These are phyloP conservation scores for Sander vitreus DNA, from an alignment of 2,113 vertebrate genomes.

Conservation along the genomic window DNA sequence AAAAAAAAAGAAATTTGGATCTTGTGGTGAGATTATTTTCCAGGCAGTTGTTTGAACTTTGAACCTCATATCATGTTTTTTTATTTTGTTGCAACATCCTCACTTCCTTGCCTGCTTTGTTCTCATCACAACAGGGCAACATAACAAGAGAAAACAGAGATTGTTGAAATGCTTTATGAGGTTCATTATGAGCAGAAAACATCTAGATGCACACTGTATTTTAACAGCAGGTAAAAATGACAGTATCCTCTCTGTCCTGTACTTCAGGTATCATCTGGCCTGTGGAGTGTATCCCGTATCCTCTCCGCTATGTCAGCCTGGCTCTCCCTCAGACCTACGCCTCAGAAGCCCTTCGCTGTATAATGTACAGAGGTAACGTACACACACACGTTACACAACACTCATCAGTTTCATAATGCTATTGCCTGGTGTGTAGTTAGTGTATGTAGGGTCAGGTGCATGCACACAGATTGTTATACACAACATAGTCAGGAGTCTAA, in stretches of 20 bases:
- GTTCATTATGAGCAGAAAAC: not conserved
- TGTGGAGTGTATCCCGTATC: slow-evolving; percentile 86
- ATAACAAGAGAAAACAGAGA: not conserved
- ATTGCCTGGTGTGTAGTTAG: not conserved
- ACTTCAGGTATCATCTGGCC: slow-evolving; percentile 86
- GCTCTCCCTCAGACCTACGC: slow-evolving; percentile 86
- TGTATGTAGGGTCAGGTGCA: not conserved
- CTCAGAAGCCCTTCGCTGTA: slow-evolving; percentile 84
- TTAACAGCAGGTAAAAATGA: not conserved
- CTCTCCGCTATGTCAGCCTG: slow-evolving; percentile 84
- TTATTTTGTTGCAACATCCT: not conserved
- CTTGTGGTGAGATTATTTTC: slow-evolving; percentile 5
- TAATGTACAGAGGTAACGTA: slow-evolving; percentile 86
- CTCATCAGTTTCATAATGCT: slow-evolving; percentile 28
- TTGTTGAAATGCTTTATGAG: not conserved
- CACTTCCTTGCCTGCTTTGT: not conserved
- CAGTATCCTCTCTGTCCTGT: slow-evolving; percentile 16
- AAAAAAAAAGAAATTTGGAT: not conserved
- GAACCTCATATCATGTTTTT: not conserved
- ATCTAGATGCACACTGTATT: not conserved
- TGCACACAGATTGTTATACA: slow-evolving; percentile 13
- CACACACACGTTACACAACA: slow-evolving; percentile 35
- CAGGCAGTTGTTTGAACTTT: slow-evolving; percentile 20
- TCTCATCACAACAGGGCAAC: not conserved
- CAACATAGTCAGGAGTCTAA: slow-evolving; percentile 22